Evolutionary conservation across 2,888 invertebrate species (phyloP), one percentile per base, ranked within the genome.

Genomic region (Pseudolycoriella hygida): DNA sequence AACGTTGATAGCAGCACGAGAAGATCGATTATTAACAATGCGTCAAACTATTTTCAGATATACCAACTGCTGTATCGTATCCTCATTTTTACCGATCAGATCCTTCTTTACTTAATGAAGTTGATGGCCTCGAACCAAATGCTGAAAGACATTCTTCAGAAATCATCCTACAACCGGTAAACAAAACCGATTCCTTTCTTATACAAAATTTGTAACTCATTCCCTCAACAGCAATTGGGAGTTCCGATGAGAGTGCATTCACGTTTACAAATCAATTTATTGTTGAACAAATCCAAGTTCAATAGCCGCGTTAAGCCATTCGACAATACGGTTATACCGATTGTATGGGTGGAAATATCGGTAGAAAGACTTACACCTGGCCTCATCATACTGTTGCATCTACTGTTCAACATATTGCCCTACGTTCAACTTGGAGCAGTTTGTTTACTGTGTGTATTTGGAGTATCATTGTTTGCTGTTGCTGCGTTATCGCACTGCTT

Each of bases 111-210:
- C 50, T 73, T 18, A 65, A 73, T 1, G 68, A 68, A 1, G 67
- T 82, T 1, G 70, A 72, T 4, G 82, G 82, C 10, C 56, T 82
- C 42, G 61, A 64, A 0, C 86, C 87, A 0, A 66, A 74, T 42
- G 62, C 61, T 32, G 62, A 71, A 5, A 69, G 64, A 18, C 67
- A 71, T 46, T 53, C 53, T 0, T 69, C 74, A 0, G 66, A 66
- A 43, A 66, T 84, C 30, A 72, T 77, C 52, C 66, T 87, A 45
- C 83, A 86, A 60, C 82, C 84, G 52, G 84, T 84, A 63, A 70
- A 67, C 54, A 19, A 41, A 55, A 57, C 51, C 14, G 39, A 38
- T n/a, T n/a, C 44, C 40, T 38, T 20, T 42, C 25, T 14, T 17
- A 30, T 39, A 20, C 6, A 12, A 30, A 17, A 11, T 40, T 43